A percentile compares a stretch with the other conserved stretches of the same genome.
These are phyloP conservation scores for Tortrix viridana DNA, from an alignment of 2,888 invertebrate genomes.

Conservation along the genomic window DNA sequence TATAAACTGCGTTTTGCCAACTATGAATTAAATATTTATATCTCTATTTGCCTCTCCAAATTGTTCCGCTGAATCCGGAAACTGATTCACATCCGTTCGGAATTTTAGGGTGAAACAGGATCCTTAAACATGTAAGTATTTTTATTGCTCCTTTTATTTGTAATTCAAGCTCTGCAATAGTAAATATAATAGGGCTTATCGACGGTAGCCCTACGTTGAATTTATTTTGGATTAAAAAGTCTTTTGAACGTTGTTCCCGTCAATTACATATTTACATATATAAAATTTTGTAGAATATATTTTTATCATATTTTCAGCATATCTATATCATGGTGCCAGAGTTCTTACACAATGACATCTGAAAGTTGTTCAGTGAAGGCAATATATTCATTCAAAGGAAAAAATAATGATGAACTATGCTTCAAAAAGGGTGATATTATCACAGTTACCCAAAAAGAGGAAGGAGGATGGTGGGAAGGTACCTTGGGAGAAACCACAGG, in stretches of 20 bases:
- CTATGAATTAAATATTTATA: conserved; percentile 1
- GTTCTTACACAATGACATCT: conserved; percentile 77
- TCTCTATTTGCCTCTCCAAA: conserved; percentile 10
- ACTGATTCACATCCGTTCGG: conserved; percentile 30
- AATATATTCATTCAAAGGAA: conserved; percentile 96
- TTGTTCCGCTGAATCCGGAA: conserved; percentile 26
- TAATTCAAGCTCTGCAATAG: not conserved
- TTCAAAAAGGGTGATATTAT: conserved; percentile 98
- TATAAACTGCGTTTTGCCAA: conserved; percentile 4
- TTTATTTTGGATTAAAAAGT: conserved; percentile 27
- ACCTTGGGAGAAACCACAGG: conserved; percentile 97
- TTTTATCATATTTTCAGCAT: conserved; percentile 44
- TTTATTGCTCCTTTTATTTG: not conserved
- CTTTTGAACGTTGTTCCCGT: not conserved
- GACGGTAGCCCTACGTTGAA: conserved; percentile 17
- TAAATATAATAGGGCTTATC: not conserved
- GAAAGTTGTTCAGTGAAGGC: conserved; percentile 92
- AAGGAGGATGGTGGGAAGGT: conserved; percentile 99
- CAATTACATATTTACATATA: not conserved
- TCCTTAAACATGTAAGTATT: conserved; percentile 18
- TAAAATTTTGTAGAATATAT: not conserved
- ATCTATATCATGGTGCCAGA: conserved; percentile 63
- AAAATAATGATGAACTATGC: conserved; percentile 98
- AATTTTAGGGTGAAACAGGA: not conserved
- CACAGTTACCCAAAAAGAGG: conserved; percentile 97